A percentile compares a stretch with the other conserved stretches of the same genome.
These are phyloP conservation scores for Phalanger gymnotis DNA, from an alignment of 2,797 vertebrate genomes.

Conservation along the genomic window DNA sequence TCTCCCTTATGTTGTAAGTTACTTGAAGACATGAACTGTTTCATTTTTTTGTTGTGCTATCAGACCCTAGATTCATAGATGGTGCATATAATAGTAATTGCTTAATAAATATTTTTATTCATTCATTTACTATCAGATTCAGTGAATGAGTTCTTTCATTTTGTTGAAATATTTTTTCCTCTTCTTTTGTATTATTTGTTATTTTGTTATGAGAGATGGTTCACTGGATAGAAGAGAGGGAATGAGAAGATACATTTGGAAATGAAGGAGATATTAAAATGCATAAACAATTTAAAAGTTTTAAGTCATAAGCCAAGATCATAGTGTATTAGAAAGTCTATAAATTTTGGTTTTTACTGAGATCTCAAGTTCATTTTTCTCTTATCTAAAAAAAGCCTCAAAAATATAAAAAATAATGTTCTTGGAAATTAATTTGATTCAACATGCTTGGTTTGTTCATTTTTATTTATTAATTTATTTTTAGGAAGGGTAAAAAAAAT, in stretches of 20 bases:
- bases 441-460: not conserved
- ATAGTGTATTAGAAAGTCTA: not conserved
- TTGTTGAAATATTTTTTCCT: not conserved
- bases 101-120: not conserved
- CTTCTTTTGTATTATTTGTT: not conserved
- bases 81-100: not conserved
- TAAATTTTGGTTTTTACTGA: not conserved
- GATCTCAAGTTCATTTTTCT: not conserved
- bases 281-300: not conserved
- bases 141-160: not conserved
- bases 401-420: not conserved
- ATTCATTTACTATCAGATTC: not conserved
- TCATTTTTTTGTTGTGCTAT: not conserved
- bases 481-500: not conserved
- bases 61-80: not conserved
- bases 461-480: conserved; percentile 1
- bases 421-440: not conserved
- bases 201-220: not conserved
- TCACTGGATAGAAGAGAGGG: not conserved
- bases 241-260: not conserved
- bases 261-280: not conserved
- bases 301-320: not conserved
- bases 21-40: not conserved
- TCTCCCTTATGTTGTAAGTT: not conserved
- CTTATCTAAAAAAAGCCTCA: conserved; percentile 19